These are phyloP conservation scores for Mohoua ochrocephala DNA, from an alignment of 2,113 vertebrate species.

Conservation along the genomic window DNA sequence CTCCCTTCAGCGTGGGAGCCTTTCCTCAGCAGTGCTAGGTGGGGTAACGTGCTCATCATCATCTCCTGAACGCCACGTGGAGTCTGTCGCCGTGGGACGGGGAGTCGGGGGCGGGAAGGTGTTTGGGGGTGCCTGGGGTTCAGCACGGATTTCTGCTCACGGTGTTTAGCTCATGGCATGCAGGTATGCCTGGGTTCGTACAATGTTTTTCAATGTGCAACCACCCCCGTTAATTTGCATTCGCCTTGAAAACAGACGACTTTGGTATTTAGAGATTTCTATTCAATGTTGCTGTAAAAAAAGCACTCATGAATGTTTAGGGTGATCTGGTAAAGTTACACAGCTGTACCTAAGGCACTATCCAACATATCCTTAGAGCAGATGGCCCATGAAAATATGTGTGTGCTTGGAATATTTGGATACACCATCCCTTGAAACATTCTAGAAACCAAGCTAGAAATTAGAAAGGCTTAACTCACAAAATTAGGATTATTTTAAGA, in stretches of 20 bases:
- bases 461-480: neutral
- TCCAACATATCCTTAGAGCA: neutral
- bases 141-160: neutral
- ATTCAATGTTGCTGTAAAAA: neutral
- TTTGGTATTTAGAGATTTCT: neutral
- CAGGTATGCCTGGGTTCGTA: neutral
- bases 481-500: neutral
- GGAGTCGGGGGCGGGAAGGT: rapidly evolving
- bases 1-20: conserved; percentile 56
- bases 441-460: neutral
- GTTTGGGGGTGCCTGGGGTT: neutral
- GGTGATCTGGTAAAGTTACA: neutral
- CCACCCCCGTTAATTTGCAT: neutral
- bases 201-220: rapidly evolving
- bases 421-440: neutral
- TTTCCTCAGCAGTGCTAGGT: conserved; percentile 25
- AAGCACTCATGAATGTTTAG: neutral
- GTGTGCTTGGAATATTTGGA: neutral
- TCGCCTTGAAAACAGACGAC: neutral
- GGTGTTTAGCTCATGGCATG: neutral
- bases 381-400: neutral
- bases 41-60: neutral
- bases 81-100: neutral
- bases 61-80: neutral
- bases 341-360: neutral